These are phyloP conservation scores for Ceyx melanurus DNA, from an alignment of 2,113 vertebrate species.

Conservation along the genomic window DNA sequence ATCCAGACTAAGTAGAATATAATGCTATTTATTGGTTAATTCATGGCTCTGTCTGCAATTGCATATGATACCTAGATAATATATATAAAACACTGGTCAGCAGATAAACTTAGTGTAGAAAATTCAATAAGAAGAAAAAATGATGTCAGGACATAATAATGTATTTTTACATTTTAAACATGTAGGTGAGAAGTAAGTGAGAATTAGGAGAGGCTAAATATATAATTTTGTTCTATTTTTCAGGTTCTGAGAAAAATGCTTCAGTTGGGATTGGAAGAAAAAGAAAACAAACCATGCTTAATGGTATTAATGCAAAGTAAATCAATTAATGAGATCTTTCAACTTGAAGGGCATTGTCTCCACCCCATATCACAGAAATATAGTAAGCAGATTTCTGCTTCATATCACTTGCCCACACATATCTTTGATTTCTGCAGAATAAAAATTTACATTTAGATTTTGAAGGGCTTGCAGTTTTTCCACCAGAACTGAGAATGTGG, in stretches of 20 bases:
- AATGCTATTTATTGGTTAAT: not conserved
- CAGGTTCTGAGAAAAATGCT: not conserved
- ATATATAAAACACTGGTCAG: not conserved
- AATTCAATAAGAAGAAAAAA: not conserved
- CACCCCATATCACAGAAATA: not conserved
- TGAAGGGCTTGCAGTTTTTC: not conserved
- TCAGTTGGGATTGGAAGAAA: not conserved
- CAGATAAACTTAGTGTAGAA: not conserved
- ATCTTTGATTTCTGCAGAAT: not conserved
- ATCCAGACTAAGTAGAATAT: constrained; percentile 31
- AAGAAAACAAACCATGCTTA: not conserved
- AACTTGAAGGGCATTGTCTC: not conserved
- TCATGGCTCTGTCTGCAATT: not conserved
- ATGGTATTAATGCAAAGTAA: not conserved
- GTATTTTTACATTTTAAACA: not conserved
- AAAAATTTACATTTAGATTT: not conserved
- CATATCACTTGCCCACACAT: not conserved
- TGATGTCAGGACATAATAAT: not conserved
- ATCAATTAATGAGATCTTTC: not conserved
- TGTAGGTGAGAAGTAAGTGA: too few species aligned
- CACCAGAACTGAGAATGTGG: not conserved
- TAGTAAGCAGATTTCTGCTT: not conserved
- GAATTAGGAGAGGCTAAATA: not conserved
- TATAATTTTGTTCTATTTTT: not conserved
- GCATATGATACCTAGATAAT: not conserved